Conservation (phyloP, 1,140 invertebrate genomes). For the Aphelinus atriplicis region DNA sequence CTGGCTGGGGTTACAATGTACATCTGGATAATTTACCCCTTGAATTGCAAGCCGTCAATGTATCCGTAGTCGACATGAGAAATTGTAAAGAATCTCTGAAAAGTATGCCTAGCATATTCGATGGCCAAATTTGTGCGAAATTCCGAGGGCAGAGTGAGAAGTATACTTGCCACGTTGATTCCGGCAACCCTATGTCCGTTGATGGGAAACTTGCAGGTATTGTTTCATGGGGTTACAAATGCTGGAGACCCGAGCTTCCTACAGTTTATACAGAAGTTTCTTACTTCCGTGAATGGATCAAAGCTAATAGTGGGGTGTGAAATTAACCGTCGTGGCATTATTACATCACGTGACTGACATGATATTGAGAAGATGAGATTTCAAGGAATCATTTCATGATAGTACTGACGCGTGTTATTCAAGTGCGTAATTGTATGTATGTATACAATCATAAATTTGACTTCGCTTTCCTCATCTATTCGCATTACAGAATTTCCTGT, state of each 20-base stretch:
- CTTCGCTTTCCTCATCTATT: too few relatives aligned
- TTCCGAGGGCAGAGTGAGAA: too few relatives aligned
- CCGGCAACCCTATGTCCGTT: not conserved
- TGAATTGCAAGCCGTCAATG: not conserved
- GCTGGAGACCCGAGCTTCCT: not conserved
- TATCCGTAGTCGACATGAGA: not conserved
- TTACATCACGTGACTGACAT: too few relatives aligned
- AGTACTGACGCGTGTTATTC: too few relatives aligned
- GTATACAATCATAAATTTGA: too few relatives aligned
- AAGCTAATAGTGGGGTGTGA: not conserved
- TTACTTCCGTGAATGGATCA: conserved; percentile 7
- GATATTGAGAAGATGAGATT: too few relatives aligned
- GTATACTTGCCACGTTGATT: too few relatives aligned
- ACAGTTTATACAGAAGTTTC: conserved; percentile 1
- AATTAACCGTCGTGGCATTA: too few relatives aligned
- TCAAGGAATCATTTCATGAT: too few relatives aligned
- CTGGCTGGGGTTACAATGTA: not conserved
- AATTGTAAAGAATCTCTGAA: too few relatives aligned
- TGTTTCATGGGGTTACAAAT: conserved; percentile 9
- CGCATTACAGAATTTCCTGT: too few relatives aligned
- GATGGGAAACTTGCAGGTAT: conserved; percentile 7
- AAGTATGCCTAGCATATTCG: not conserved
- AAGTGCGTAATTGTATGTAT: too few relatives aligned
- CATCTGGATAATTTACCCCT: not conserved
- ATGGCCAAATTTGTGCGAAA: not conserved